These are phyloP conservation scores for Zeus faber DNA, from an alignment of 2,113 vertebrate species.

Conservation along the genomic window DNA sequence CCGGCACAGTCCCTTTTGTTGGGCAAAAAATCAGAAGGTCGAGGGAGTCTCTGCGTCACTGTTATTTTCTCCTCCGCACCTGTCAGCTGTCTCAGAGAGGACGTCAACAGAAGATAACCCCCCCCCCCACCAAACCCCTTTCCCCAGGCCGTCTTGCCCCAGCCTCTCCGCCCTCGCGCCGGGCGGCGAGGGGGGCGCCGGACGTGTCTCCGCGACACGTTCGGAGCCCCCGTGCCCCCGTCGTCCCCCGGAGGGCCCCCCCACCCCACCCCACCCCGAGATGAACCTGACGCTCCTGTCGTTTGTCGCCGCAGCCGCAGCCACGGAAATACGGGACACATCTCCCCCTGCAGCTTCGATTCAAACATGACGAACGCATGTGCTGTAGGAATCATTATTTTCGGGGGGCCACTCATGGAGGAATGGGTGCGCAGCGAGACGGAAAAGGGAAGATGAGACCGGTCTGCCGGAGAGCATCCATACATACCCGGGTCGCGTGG, in stretches of 20 bases:
- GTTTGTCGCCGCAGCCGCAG: constrained; percentile 52
- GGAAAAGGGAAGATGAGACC: constrained; percentile 14
- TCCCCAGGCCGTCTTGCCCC: neutral
- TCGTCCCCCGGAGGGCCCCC: neutral
- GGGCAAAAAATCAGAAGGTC: constrained; percentile 39
- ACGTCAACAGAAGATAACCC: constrained; percentile 19
- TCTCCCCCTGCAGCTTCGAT: constrained; percentile 45
- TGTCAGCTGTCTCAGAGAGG: constrained; percentile 37
- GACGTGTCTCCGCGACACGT: no score
- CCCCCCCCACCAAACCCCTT: neutral
- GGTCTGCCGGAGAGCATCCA: constrained; percentile 18
- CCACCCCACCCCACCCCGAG: constrained; percentile 21
- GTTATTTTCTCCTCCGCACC: constrained; percentile 1
- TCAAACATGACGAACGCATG: constrained; percentile 40
- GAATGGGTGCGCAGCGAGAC: constrained; percentile 14
- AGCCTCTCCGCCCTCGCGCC: constrained; percentile 7
- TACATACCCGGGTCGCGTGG: constrained; percentile 11
- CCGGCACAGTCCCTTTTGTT: no score
- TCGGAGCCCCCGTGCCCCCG: no score
- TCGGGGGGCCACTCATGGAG: constrained; percentile 34
- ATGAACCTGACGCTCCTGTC: constrained; percentile 42
- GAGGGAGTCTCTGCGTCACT: constrained; percentile 15
- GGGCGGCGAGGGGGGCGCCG: no score
- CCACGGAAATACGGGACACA: constrained; percentile 25
- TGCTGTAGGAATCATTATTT: constrained; percentile 56